Conservation (phyloP, 2,888 invertebrate species). For the Alloplasta piceator region DNA sequence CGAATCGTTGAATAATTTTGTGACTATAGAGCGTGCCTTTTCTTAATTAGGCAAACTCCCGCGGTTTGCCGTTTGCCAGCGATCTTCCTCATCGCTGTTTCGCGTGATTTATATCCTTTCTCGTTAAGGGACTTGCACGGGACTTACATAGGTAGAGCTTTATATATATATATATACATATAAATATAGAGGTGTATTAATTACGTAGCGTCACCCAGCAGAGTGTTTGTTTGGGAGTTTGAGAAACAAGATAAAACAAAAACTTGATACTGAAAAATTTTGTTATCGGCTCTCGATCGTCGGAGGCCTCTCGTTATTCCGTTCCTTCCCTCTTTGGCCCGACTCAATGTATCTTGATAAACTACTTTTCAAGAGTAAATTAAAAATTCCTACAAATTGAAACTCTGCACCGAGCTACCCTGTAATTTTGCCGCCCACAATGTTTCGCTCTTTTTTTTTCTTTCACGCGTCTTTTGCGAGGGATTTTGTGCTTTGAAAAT, state of each 20-base stretch:
- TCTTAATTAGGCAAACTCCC: conserved; percentile 26
- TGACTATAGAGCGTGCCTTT: neutral
- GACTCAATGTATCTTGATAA: no score
- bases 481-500: no score
- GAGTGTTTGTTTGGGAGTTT: neutral
- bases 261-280: neutral
- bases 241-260: conserved; percentile 4
- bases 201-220: conserved; percentile 29
- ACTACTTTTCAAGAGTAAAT: no score
- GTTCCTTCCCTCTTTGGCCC: no score
- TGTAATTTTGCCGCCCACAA: no score
- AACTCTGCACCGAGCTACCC: no score
- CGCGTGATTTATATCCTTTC: conserved; percentile 42
- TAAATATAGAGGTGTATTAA: conserved; percentile 22
- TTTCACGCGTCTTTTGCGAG: no score
- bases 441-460: no score
- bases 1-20: neutral
- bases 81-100: conserved; percentile 21
- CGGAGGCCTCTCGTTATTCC: neutral
- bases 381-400: no score
- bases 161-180: no score
- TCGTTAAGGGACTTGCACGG: conserved; percentile 31
- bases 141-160: neutral
- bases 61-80: conserved; percentile 9
- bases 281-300: conserved; percentile 32